Evolutionary conservation across 2,113 vertebrate species (phyloP).

Genomic region (Fulmarus glacialis): DNA sequence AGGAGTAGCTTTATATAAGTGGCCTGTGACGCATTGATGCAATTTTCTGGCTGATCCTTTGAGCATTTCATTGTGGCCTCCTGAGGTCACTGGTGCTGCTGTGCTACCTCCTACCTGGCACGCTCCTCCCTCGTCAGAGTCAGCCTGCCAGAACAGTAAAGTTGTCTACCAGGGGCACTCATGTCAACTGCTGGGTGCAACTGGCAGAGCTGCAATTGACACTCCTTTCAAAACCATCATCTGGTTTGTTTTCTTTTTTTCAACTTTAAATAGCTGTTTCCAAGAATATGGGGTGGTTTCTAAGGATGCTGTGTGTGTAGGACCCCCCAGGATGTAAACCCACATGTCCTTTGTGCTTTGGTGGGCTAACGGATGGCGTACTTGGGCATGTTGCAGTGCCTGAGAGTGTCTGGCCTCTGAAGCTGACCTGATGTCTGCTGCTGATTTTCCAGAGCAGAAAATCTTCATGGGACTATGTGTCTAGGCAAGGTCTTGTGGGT

Average conservation of each 20-base stretch:
- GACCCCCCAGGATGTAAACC: background rate
- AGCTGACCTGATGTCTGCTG: background rate
- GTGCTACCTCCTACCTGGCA: background rate
- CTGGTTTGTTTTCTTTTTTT: background rate
- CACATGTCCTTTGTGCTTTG: background rate
- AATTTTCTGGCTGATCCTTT: background rate
- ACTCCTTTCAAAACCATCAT: background rate
- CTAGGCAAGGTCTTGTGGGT: background rate
- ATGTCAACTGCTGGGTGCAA: background rate
- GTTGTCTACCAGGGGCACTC: background rate
- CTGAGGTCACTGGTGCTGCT: background rate
- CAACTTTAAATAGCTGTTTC: background rate
- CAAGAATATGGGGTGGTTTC: background rate
- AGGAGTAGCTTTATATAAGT: background rate
- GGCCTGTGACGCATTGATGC: background rate
- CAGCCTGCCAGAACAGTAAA: background rate
- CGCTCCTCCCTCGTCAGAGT: fast-evolving
- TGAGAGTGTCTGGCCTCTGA: background rate
- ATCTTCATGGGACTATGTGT: background rate
- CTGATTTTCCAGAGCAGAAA: background rate
- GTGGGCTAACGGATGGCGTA: background rate
- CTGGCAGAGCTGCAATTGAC: background rate
- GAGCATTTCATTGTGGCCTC: background rate
- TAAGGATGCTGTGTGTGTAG: background rate
- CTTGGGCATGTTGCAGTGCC: no score